Base-by-base conservation (phyloP, 2,888 invertebrate genomes). In the Orchestes rusci region DNA sequence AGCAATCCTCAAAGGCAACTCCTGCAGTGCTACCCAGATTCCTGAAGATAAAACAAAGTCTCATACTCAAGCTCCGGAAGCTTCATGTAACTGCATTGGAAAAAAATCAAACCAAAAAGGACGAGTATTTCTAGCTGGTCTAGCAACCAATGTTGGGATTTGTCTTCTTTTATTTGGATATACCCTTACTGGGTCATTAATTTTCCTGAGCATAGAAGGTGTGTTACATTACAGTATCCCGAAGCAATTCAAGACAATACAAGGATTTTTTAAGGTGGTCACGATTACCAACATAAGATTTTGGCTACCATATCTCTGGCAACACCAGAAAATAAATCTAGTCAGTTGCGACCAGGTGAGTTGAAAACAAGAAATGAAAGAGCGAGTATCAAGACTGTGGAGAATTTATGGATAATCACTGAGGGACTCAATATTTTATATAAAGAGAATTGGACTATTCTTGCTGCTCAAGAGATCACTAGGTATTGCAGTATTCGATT, bases 341-440 rank as follows among this genome's bases (percentile, higher is more conserved):
- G 57, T 41, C 19, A 29, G 56, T 61, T 52, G 57, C 69, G 57
- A 58, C 69, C 57, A 59, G 56, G 65, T 59, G 68, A 69, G 61
- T 56, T 66, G 57, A 64, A 59, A 43, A 62, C 69, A 53, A 67
- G 66, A 49, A 71, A 72, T 37, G 73, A 76, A 54, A 78, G 78
- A 55, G 79, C 79, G 17, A 70, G 82, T 33, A 75, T 76, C 33
- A 73, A 73, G 60, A 85, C 88, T 10, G 88, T 89, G 35, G 87
- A 88, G 69, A 88, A 84, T 67, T 87, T 93, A 62, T 92, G 92
- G 92, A 84, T 90, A 66, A 85, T 91, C 52, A 92, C 92, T 2
- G 84, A 84, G 53, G 83, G 82, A 48, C 70, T 91, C 56, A 92
- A 92, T 70, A 87, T 93, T 61, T 75, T 93, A 53, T 88, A 90